Conservation (phyloP, 2,797 vertebrate species). For the Hemitrygon akajei region DNA sequence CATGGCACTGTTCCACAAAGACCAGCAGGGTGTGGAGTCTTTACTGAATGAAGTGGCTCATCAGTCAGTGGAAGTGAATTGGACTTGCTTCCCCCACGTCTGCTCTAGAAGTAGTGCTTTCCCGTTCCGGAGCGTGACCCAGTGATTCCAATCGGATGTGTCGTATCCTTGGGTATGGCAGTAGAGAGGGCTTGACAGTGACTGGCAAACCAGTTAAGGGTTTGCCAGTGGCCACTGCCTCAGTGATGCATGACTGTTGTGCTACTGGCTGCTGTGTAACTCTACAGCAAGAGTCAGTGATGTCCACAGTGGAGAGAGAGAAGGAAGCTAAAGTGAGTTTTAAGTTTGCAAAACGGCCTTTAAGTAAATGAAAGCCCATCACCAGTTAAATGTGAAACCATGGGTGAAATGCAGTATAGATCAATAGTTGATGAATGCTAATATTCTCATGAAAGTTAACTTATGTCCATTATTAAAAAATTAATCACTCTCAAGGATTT, state of each 20-base stretch:
- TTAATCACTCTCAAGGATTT: neutral
- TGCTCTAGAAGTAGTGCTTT: neutral
- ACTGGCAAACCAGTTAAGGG: neutral
- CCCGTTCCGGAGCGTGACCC: neutral
- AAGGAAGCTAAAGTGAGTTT: neutral
- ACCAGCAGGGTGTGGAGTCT: neutral
- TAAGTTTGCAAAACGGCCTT: neutral
- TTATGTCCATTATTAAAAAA: neutral
- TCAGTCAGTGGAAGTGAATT: neutral
- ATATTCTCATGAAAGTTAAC: too few species aligned
- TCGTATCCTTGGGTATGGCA: neutral
- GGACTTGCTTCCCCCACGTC: too few species aligned
- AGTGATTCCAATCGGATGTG: neutral
- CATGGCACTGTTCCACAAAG: neutral
- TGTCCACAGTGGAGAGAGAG: neutral
- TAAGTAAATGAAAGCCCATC: neutral
- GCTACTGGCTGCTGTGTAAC: neutral
- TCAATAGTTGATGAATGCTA: too few species aligned
- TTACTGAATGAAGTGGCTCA: neutral
- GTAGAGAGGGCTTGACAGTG: neutral
- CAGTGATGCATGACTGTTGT: neutral
- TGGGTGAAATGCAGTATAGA: too few species aligned
- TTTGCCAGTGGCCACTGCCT: neutral
- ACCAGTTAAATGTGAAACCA: neutral
- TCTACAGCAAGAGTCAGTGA: neutral